Evolutionary conservation across 2,797 vertebrate genomes (phyloP).

Genomic region (Alauda arvensis): DNA sequence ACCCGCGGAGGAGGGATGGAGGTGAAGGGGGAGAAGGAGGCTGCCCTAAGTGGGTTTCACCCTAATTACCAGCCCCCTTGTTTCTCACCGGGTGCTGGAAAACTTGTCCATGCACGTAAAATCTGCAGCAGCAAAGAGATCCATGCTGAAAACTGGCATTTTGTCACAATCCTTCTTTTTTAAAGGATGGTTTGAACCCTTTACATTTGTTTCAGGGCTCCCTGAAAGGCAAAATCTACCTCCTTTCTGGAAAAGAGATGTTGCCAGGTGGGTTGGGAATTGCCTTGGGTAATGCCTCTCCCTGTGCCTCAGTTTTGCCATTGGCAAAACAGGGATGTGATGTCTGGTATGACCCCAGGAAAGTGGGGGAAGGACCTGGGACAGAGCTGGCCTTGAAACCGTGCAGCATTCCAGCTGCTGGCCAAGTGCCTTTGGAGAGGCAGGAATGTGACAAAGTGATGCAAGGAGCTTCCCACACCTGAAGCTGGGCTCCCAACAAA

Average conservation of each 20-base stretch:
- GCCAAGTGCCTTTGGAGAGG: neutral
- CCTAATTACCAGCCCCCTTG: neutral
- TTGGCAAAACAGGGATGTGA: neutral
- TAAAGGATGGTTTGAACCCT: neutral
- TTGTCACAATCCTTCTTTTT: neutral
- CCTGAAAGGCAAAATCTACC: neutral
- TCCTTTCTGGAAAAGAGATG: neutral
- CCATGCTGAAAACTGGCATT: rapidly evolving
- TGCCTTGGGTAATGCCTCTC: rapidly evolving
- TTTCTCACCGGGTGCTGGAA: neutral
- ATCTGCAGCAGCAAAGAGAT: neutral
- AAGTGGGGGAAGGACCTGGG: neutral
- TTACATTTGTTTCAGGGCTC: neutral
- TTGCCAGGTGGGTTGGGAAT: neutral
- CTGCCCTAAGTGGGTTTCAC: neutral
- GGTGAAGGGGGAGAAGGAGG: neutral
- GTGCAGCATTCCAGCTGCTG: neutral
- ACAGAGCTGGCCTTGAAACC: neutral
- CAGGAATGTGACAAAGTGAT: neutral
- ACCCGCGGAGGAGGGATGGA: neutral
- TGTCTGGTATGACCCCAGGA: rapidly evolving
- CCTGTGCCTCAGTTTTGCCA: neutral
- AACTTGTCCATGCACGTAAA: rapidly evolving
- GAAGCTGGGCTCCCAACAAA: neutral
- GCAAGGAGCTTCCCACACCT: neutral